Percentiles rank a stretch among this genome's conserved stretches.
Evolutionary conservation across 2,888 invertebrate species (phyloP).

Genomic region (Acholoe squamosa): DNA sequence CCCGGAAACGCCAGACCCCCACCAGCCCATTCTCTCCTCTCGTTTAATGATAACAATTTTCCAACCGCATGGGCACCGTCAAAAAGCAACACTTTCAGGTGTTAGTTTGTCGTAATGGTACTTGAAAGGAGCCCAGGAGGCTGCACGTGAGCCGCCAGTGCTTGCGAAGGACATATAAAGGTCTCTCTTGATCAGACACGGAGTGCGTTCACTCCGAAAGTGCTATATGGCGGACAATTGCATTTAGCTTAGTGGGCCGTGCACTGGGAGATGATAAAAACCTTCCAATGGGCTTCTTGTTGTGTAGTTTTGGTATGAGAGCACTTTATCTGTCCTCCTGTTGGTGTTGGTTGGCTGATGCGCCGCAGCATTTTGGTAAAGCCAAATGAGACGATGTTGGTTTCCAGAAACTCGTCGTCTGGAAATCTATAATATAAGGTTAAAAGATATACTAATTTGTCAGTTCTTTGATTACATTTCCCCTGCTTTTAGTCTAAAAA

Average conservation of each 20-base stretch:
- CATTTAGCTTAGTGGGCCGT: background rate
- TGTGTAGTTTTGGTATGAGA: no score
- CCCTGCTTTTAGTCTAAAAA: no score
- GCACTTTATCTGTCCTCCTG: no score
- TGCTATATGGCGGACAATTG: background rate
- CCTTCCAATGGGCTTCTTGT: background rate
- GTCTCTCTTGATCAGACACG: conserved; percentile 2
- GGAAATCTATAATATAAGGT: no score
- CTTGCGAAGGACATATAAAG: conserved; percentile 9
- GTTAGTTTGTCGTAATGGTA: conserved; percentile 45
- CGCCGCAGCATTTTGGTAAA: no score
- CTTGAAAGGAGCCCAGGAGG: conserved; percentile 33
- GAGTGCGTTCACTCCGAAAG: background rate
- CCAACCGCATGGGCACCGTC: conserved; percentile 21
- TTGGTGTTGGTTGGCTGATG: no score
- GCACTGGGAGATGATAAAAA: background rate
- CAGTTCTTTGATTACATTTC: no score
- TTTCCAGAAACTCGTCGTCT: no score
- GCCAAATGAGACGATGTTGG: no score
- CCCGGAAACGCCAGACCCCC: background rate
- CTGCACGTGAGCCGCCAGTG: background rate
- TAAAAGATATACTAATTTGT: no score
- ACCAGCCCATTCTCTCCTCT: background rate
- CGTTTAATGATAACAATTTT: conserved; percentile 55
- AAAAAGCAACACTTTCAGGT: conserved; percentile 39